A percentile compares a stretch with the other conserved stretches of the same genome.
These are phyloP conservation scores for Clarias gariepinus DNA, from an alignment of 2,113 vertebrate genomes.

Conservation along the genomic window DNA sequence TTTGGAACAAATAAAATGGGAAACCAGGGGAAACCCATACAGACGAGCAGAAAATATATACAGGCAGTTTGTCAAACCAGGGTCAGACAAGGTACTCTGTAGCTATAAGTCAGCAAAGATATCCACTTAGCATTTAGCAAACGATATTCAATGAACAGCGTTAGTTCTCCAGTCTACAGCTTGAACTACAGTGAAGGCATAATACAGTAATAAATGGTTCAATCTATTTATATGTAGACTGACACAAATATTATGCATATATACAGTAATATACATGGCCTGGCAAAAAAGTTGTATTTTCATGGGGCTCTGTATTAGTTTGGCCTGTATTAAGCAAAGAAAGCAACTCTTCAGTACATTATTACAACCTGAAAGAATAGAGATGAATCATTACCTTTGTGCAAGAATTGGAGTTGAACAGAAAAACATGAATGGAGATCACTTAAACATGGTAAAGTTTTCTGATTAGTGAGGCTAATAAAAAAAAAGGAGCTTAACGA, in stretches of 20 bases:
- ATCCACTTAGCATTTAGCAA: no score
- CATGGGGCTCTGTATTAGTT: no score
- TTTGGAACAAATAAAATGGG: neutral
- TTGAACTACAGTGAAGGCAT: neutral
- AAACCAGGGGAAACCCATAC: neutral
- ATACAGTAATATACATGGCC: neutral
- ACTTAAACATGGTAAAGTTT: no score
- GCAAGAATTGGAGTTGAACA: no score
- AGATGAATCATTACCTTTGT: no score
- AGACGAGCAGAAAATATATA: neutral
- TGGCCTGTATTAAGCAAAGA: no score
- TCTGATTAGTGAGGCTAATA: no score
- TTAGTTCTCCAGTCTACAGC: neutral
- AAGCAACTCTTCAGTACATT: no score
- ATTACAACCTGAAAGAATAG: no score
- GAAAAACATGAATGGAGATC: no score
- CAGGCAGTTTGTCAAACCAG: neutral
- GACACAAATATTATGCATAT: neutral
- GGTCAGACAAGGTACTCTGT: neutral
- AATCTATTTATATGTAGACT: neutral
- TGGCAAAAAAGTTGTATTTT: no score
- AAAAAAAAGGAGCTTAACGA: no score
- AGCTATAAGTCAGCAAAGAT: neutral
- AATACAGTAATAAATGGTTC: slow-evolving; percentile 5
- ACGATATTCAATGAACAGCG: neutral